Evolutionary conservation across 2,888 invertebrate genomes (phyloP).

Genomic region (Lasioglossum morio): DNA sequence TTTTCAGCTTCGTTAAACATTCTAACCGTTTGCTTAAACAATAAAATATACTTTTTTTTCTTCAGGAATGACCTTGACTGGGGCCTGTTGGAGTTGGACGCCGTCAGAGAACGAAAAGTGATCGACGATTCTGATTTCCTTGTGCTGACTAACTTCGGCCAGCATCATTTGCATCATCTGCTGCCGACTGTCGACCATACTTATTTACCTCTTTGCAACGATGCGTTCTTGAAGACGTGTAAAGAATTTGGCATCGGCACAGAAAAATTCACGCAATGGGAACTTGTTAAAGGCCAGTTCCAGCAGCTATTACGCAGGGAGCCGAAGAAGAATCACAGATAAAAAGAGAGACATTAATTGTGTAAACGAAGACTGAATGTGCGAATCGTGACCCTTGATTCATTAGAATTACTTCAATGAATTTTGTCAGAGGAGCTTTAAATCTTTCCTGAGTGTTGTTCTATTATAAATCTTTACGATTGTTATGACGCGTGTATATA

Average conservation of each 20-base stretch:
- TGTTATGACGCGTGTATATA: background rate
- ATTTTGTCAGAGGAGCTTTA: background rate
- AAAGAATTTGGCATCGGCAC: slow-evolving; percentile 87
- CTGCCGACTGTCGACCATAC: slow-evolving; percentile 93
- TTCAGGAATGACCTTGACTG: slow-evolving; percentile 88
- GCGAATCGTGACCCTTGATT: too few relatives aligned
- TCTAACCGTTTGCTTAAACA: background rate
- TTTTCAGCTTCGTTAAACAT: background rate
- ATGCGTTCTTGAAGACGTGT: slow-evolving; percentile 88
- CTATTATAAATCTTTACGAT: too few relatives aligned
- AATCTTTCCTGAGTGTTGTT: too few relatives aligned
- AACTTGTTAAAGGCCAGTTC: slow-evolving; percentile 89
- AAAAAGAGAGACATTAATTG: background rate
- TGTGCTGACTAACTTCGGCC: slow-evolving; percentile 90
- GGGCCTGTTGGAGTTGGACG: slow-evolving; percentile 92
- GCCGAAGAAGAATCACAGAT: slow-evolving; percentile 78
- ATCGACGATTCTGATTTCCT: slow-evolving; percentile 89
- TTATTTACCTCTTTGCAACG: slow-evolving; percentile 88
- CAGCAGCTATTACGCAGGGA: slow-evolving; percentile 86
- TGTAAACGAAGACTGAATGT: background rate
- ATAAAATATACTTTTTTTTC: background rate
- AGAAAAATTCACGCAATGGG: slow-evolving; percentile 84
- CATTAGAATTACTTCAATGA: background rate
- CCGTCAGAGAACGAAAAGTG: slow-evolving; percentile 90
- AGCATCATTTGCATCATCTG: slow-evolving; percentile 92